phyloP scores from a whole-genome alignment of 2,797 vertebrate genomes.

The Ctenosaura bakeri region DNA sequence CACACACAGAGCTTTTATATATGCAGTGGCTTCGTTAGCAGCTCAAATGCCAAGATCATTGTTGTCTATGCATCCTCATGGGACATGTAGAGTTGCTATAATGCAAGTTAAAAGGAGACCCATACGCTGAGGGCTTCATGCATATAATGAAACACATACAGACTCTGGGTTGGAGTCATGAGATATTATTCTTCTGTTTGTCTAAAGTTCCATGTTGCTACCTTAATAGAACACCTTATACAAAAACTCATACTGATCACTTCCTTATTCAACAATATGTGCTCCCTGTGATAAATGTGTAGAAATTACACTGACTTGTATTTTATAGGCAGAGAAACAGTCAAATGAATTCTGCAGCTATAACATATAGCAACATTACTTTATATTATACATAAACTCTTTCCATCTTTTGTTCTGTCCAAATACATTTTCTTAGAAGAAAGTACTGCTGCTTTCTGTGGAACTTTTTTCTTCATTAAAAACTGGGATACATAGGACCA shows the following conservation, averaged over 20 bases:
- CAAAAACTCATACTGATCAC: no score
- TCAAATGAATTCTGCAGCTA: slow-evolving; percentile 19
- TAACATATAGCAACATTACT: neutral
- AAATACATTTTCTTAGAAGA: neutral
- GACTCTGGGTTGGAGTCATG: neutral
- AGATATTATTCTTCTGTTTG: neutral
- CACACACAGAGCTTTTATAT: neutral
- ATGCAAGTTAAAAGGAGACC: neutral
- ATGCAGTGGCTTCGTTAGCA: neutral
- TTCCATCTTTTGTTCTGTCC: neutral
- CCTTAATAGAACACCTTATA: neutral
- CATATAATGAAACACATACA: neutral
- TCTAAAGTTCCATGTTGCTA: neutral
- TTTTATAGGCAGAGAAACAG: neutral
- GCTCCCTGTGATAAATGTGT: neutral
- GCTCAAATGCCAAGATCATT: neutral
- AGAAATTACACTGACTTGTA: slow-evolving; percentile 9
- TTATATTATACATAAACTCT: slow-evolving; percentile 21
- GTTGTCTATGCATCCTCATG: neutral
- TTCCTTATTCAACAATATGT: neutral
- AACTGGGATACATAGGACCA: neutral
- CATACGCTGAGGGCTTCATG: neutral
- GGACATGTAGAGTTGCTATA: neutral
- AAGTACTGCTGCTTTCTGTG: neutral
- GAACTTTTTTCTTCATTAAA: neutral